Evolutionary conservation across 2,113 vertebrate species (phyloP), one percentile per base, ranked within the genome.

Genomic region (Zingel zingel): DNA sequence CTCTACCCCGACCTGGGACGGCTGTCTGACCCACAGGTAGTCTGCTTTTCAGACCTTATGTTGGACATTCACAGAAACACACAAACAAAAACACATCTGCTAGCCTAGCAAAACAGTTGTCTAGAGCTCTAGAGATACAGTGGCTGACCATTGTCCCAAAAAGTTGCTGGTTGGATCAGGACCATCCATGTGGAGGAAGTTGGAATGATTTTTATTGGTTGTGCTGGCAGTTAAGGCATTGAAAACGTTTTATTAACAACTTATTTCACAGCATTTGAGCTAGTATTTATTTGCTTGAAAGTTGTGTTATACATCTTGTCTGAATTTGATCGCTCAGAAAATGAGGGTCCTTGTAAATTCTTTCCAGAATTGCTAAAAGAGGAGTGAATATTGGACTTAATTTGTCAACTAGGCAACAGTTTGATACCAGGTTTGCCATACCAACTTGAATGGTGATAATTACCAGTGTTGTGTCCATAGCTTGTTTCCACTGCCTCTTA

Each of bases 21-120:
- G 4, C 94, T 99, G 79, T 87, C 94, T 59, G 98, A 99, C 83
- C 97, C 98, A 0, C 97, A 99, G 96, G 98, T 99, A 88, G 79
- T 93, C 33, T 30, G 2, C 25, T 15, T 23, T 15, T 76, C 12
- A 64, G 14, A 50, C 45, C 2, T 45, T 30, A 30, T 33, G 33
- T 33, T 33, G 45, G 14, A 11, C 4, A 18, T 51, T 50, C 13
- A 33, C 36, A 62, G 23, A 48, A 57, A 21, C 45, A 3, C 45
- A 3, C 4, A 45, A 1, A 43, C 39, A 43, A 43, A 11, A 43
- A 11, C 39, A 43, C 39, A 43, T 43, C 39, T 43, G 10, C 11
- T 15, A 48, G 43, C 11, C 47, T 14, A 2, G 30, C 67, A 54
- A n/a, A 70, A 25, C 30, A 43, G 39, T 43, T 43, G 39, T 43